Base-by-base conservation (phyloP, 2,113 vertebrate genomes). In the Apaloderma vittatum region DNA sequence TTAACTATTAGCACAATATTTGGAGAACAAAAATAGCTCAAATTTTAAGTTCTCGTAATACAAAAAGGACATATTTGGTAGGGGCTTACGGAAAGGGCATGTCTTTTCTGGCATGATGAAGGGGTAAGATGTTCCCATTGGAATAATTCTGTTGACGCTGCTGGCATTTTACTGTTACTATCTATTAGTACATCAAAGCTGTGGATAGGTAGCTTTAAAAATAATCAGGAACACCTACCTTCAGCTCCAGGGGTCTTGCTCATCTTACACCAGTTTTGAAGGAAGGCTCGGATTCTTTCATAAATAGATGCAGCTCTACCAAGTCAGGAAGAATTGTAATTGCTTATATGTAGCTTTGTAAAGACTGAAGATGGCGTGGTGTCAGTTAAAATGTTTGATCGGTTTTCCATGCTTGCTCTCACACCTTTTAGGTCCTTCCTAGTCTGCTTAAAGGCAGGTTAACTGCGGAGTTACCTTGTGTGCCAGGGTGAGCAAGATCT, bases 11-110 rank as follows among this genome's bases (percentile, higher is more conserved):
- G 37, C 54, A 86, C 32, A 86, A 63, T 92, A 93, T 59, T 49
- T 95, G 55, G 43, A 79, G 75, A 94, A 93, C 43, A 90, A 80
- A 86, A 92, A 71, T 77, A 92, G 75, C 75, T 86, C 37, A 27
- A 48, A 80, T 83, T 65, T 86, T 10, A 86, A 75, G 54, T 76
- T 88, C 62, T 29, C 3, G 3, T 51, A 91, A 66, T 62, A 75
- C 48, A 72, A 43, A 83, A 92, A 77, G 77, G 18, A 71, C 11
- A 0, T 66, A 62, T 82, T 93, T 86, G 67, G 57, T 67, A 74
- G 19, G 61, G 30, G 9, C 30, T 78, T 81, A 65, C 40, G 62
- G 74, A 92, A 15, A 80, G 17, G 51, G 18, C 18, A 20, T 58
- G 19, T 66, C 32, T 58, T 88, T 61, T 52, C 59, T 87, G 55